Percentiles rank a stretch among this genome's conserved stretches.
Evolutionary conservation across 2,797 vertebrate genomes (phyloP).

Genomic region (Glyptemys insculpta): DNA sequence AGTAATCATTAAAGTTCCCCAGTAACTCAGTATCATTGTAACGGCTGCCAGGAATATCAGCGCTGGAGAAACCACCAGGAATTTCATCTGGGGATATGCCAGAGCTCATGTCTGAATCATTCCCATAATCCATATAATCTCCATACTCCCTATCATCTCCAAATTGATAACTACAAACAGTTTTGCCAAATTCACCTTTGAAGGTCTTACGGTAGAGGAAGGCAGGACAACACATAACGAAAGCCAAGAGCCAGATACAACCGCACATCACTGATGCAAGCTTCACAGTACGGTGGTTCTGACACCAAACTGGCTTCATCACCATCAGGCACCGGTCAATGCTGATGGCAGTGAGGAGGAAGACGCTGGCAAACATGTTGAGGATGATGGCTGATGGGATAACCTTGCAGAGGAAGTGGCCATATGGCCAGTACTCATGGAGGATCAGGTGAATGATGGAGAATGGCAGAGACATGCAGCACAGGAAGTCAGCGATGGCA

Average conservation of each 20-base stretch:
- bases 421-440: slow-evolving; percentile 81
- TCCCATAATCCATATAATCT: neutral
- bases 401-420: slow-evolving; percentile 83
- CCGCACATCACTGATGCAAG: slow-evolving; percentile 57
- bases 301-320: slow-evolving; percentile 86
- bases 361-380: slow-evolving; percentile 89
- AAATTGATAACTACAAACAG: slow-evolving; percentile 58
- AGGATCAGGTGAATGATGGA: slow-evolving; percentile 77
- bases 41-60: neutral
- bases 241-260: slow-evolving; percentile 81
- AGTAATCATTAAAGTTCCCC: neutral
- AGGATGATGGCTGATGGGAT: slow-evolving; percentile 82
- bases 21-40: neutral
- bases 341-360: slow-evolving; percentile 83
- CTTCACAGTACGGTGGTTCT: slow-evolving; percentile 81
- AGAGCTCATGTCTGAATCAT: neutral
- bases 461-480: slow-evolving; percentile 86
- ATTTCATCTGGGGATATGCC: neutral
- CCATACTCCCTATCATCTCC: neutral
- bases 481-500: slow-evolving; percentile 84
- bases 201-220: slow-evolving; percentile 75
- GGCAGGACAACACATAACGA: slow-evolving; percentile 82
- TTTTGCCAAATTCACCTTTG: neutral
- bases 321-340: slow-evolving; percentile 85
- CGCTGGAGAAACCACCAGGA: neutral